These are phyloP conservation scores for Oreocharis arfaki DNA, from an alignment of 2,113 vertebrate species.

Conservation along the genomic window DNA sequence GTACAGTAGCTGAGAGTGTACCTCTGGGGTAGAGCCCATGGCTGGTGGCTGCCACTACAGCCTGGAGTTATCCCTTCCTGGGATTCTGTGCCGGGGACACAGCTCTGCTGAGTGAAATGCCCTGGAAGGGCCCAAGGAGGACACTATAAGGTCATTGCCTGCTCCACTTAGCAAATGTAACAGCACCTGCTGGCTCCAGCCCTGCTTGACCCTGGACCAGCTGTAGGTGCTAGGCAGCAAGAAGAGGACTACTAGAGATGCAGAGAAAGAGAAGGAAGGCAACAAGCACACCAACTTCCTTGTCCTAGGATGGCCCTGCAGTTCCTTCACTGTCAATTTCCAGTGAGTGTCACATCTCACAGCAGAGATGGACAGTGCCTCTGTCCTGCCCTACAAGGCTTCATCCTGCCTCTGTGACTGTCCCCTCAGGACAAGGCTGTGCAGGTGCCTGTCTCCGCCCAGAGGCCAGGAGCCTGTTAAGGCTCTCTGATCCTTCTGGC, in stretches of 20 bases:
- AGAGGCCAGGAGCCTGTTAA: not conserved
- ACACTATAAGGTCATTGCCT: not conserved
- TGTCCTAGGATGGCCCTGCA: not conserved
- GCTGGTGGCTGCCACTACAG: not conserved
- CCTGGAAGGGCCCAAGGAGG: not conserved
- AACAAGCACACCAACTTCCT: not conserved
- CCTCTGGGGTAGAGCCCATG: fast-evolving
- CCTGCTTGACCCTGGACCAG: not conserved
- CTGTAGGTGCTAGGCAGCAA: not conserved
- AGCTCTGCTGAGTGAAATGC: not conserved
- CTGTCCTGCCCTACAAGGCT: not conserved
- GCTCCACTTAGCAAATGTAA: not conserved
- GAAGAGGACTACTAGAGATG: not conserved
- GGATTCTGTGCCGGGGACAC: fast-evolving
- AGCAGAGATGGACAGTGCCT: not conserved
- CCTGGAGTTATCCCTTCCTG: not conserved
- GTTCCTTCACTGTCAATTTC: not conserved
- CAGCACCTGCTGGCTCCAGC: not conserved
- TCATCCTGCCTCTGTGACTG: not conserved
- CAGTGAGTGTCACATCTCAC: not conserved
- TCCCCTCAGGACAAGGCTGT: not conserved
- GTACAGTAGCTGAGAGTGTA: not conserved
- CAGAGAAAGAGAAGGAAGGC: not conserved
- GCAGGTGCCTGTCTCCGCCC: not conserved
- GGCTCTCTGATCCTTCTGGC: not conserved